Conservation (phyloP, 1,140 invertebrate genomes). For the Hirudo medicinalis region DNA sequence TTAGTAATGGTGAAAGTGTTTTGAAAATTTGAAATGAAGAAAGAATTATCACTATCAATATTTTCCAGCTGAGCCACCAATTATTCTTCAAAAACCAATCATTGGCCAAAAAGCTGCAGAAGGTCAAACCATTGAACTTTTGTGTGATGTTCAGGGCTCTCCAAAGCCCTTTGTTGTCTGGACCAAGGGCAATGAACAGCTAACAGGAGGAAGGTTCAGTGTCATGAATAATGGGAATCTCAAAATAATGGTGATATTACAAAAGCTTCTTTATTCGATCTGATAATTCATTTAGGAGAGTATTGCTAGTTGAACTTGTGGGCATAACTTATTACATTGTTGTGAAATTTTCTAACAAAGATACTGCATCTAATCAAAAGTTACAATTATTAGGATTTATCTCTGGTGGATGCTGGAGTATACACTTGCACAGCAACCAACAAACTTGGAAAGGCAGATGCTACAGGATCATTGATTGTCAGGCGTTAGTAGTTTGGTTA, state of each 20-base stretch:
- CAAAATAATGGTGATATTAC: slow-evolving; percentile 48
- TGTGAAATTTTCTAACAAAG: too few relatives aligned
- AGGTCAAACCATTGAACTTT: slow-evolving; percentile 62
- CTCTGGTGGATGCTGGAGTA: slow-evolving; percentile 66
- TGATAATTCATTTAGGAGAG: too few relatives aligned
- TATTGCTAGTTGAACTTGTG: background rate
- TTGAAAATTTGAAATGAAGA: background rate
- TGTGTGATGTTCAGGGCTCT: slow-evolving; percentile 79
- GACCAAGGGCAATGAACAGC: slow-evolving; percentile 61
- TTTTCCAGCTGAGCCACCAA: slow-evolving; percentile 61
- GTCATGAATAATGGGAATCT: slow-evolving; percentile 64
- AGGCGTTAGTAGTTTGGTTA: slow-evolving; percentile 9
- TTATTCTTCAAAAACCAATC: slow-evolving; percentile 67
- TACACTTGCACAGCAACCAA: slow-evolving; percentile 82
- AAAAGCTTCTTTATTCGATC: too few relatives aligned
- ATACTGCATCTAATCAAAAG: background rate
- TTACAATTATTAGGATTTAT: slow-evolving; percentile 48
- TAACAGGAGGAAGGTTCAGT: slow-evolving; percentile 67
- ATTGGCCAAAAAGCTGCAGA: slow-evolving; percentile 56
- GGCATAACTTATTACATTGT: background rate
- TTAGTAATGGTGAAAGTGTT: background rate
- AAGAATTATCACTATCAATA: background rate
- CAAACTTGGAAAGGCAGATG: slow-evolving; percentile 68
- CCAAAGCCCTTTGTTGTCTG: slow-evolving; percentile 82
- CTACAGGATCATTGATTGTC: slow-evolving; percentile 47